Evolutionary conservation across 2,113 vertebrate species (phyloP).

Genomic region (Thomomys bottae): DNA sequence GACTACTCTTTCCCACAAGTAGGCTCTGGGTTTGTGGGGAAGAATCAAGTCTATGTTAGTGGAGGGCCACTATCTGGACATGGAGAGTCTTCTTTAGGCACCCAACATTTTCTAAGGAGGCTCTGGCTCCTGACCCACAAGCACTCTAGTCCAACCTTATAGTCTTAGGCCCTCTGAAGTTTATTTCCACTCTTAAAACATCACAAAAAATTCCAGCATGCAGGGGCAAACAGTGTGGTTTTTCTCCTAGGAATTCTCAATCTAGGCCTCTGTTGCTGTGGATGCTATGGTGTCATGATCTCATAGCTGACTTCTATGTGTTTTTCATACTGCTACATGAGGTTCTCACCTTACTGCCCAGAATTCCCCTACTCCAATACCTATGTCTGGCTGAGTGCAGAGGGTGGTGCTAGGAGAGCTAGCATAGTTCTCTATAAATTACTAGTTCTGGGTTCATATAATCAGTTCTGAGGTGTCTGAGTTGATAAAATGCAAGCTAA

Average conservation of each 20-base stretch:
- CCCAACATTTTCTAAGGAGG: not conserved
- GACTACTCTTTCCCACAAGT: not conserved
- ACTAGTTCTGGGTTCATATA: slow-evolving; percentile 2
- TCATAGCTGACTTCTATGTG: not conserved
- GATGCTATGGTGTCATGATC: not conserved
- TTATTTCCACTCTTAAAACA: not conserved
- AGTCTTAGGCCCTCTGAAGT: not conserved
- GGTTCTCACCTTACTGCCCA: not conserved
- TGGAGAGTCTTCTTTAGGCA: not conserved
- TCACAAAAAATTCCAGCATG: not conserved
- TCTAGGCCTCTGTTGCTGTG: not conserved
- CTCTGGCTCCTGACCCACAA: not conserved
- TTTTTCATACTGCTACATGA: not conserved
- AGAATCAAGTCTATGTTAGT: too few species aligned
- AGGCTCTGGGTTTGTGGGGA: not conserved
- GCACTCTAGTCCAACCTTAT: not conserved
- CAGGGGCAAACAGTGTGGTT: not conserved
- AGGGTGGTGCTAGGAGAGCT: not conserved
- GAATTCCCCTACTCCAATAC: not conserved
- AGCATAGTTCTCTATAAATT: not conserved
- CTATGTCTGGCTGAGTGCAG: not conserved
- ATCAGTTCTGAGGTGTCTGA: not conserved
- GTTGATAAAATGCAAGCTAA: not conserved
- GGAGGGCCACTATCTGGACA: not conserved
- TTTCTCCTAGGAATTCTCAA: not conserved